A percentile compares a stretch with the other conserved stretches of the same genome.
phyloP scores from a whole-genome alignment of 2,888 invertebrate genomes.

The Ephialtes manifestator region DNA sequence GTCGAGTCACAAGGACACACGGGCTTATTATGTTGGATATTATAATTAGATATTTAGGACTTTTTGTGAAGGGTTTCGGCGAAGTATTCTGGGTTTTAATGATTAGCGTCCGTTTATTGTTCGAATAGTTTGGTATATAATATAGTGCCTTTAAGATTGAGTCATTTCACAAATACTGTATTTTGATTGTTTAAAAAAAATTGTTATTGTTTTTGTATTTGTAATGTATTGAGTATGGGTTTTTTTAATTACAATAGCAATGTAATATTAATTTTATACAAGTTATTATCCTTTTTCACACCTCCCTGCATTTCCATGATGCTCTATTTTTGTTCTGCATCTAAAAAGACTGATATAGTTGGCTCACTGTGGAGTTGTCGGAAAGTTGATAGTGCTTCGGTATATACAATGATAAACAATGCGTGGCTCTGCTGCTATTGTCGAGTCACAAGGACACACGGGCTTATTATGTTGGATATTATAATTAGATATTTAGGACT shows the following conservation, averaged over 20 bases:
- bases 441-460: conserved; percentile 65
- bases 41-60: conserved; percentile 45
- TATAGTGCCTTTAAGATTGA: background rate
- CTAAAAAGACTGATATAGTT: background rate
- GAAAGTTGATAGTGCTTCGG: background rate
- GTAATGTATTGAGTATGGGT: too few species aligned
- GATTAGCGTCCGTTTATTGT: background rate
- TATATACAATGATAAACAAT: background rate
- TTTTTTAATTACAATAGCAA: too few species aligned
- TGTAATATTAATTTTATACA: too few species aligned
- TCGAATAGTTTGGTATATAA: background rate
- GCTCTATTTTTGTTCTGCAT: background rate
- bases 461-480: conserved; percentile 59
- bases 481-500: conserved; percentile 48
- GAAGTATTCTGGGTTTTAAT: background rate
- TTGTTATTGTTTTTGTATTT: too few species aligned
- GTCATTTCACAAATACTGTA: background rate
- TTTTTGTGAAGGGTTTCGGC: background rate
- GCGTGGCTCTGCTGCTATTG: conserved; percentile 66
- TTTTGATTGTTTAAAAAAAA: background rate
- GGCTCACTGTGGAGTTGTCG: background rate
- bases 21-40: conserved; percentile 58
- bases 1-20: conserved; percentile 69
- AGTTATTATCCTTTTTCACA: conserved; percentile 86
- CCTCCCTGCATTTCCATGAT: conserved; percentile 82